Evolutionary conservation across 1,140 invertebrate species (phyloP), one percentile per base, ranked within the genome.

Genomic region (Melipona quadrifasciata): DNA sequence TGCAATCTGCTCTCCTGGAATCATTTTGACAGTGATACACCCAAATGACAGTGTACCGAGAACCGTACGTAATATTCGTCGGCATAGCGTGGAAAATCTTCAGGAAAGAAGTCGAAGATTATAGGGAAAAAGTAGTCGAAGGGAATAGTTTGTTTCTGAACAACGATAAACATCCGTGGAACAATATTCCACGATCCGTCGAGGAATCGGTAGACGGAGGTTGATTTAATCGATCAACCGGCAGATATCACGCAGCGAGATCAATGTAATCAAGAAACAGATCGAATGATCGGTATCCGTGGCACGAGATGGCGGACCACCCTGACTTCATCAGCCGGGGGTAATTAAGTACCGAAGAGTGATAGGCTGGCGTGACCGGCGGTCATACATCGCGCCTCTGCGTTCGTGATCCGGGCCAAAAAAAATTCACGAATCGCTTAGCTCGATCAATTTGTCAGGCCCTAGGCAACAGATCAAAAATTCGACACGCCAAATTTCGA

Each of bases 281-380:
- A 86, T 87, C 89, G 82, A 86, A 72, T 82, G 89, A 91, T 91
- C 90, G 88, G 70, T 82, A 89, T 84, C 67, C 78, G 78, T 80
- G 90, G 55, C 53, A 86, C 76, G 82, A 91, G 90, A 92, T 86
- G 85, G 88, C 76, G 89, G 92, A 93, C 92, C 92, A 93, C 92
- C 92, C 92, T 84, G 92, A 70, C 72, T 90, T 67, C 72, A 89
- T 92, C 87, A 86, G 84, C 84, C 86, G 75, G 87, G 88, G 92
- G 91, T 93, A 93, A 93, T 93, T 93, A 93, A 93, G 91, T 91
- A 91, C 87, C 85, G 91, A 86, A 86, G 91, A 93, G 90, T 90
- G 91, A 92, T 92, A 86, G 91, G 91, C 84, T 93, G 92, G 92
- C 92, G 92, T 93, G 92, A 93, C 91, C 88, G 86, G 82, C 91